Evolutionary conservation across 2,113 vertebrate genomes (phyloP), one percentile per base, ranked within the genome.

Genomic region (Aegithalos caudatus): DNA sequence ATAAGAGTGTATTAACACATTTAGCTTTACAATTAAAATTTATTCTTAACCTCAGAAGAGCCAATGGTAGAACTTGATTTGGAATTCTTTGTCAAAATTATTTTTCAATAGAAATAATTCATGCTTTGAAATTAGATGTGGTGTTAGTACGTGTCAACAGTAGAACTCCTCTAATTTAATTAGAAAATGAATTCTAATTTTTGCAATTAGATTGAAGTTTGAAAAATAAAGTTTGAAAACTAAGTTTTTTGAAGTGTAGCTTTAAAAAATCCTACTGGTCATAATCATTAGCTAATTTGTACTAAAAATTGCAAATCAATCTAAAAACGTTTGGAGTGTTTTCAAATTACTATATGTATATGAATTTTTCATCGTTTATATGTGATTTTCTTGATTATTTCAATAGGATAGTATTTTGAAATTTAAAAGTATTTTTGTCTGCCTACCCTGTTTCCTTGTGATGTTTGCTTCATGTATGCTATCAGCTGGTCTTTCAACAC

Each of bases 101-200:
- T 66, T 91, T 71, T 94, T 78, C 77, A 74, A 28, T n/a, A 48
- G 28, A 86, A 86, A 62, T 57, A 86, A 77, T 29, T 86, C 2
- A 29, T 83, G 17, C 15, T 90, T 88, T 81, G 24, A 74, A 77
- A 78, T 81, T 42, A 81, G 18, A 74, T 78, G 16, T 74, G 38
- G 6, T 4, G 11, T 60, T 91, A 57, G 7, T 61, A 37, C 37
- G 12, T 33, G 35, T 51, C 29, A 50, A 20, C 28, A 81, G 57
- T 58, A 86, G 45, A 44, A 89, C 29, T 70, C 35, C 7, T 14
- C 20, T 66, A 78, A 58, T 81, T 92, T 69, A 61, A 29, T 72
- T 66, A 73, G 9, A 67, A 78, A 81, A 60, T 44, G 3, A 81
- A 70, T 47, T 62, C 11, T 79, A 4, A 47, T 42, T 74, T 80